A percentile compares a stretch with the other conserved stretches of the same genome.
Evolutionary conservation across 2,113 vertebrate species (phyloP).

Genomic region (Lethenteron camtschaticum): DNA sequence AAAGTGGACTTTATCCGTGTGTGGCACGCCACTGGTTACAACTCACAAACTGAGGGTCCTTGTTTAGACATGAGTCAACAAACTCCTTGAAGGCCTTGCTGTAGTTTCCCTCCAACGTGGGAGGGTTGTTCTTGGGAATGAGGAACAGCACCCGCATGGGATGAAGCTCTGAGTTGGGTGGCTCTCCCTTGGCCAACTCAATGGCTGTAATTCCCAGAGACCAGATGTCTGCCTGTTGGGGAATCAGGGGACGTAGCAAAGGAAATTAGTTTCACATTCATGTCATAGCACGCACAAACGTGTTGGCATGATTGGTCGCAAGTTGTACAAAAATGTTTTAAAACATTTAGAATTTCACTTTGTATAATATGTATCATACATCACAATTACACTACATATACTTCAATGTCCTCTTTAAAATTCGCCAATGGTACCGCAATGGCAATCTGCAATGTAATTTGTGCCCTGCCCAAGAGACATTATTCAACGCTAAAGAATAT

Average conservation of each 20-base stretch:
- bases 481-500: too few species aligned
- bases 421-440: too few species aligned
- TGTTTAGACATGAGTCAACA: slow-evolving; percentile 88
- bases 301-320: too few species aligned
- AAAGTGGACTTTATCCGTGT: too few species aligned
- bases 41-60: slow-evolving; percentile 93
- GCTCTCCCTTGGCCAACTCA: slow-evolving; percentile 85
- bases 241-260: neutral
- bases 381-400: too few species aligned
- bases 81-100: slow-evolving; percentile 97
- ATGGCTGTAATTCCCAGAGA: slow-evolving; percentile 93
- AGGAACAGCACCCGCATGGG: slow-evolving; percentile 95
- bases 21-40: slow-evolving; percentile 4
- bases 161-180: slow-evolving; percentile 85
- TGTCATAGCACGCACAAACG: too few species aligned
- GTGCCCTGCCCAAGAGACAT: too few species aligned
- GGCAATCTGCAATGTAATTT: too few species aligned
- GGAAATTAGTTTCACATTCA: neutral
- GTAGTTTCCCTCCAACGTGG: slow-evolving; percentile 73
- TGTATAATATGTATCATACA: too few species aligned
- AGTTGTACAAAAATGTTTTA: too few species aligned
- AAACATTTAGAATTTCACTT: too few species aligned
- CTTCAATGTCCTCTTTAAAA: too few species aligned
- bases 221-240: slow-evolving; percentile 81
- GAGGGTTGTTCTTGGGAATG: slow-evolving; percentile 91